phyloP scores from a whole-genome alignment of 2,888 invertebrate genomes.

The Cancer borealis region DNA sequence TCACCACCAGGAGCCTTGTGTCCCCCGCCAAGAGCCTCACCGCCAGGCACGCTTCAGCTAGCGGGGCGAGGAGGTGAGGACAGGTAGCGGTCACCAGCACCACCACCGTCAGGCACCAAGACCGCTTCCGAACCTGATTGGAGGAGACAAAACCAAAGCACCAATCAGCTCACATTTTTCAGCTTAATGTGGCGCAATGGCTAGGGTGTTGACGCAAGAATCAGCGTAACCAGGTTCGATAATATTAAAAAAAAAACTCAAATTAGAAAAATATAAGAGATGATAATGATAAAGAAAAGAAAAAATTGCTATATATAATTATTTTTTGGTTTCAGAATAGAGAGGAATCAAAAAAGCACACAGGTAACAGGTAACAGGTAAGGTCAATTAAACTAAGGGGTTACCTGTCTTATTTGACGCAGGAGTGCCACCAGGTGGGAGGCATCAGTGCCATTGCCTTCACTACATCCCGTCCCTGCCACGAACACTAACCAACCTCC shows the following conservation, averaged over 20 bases:
- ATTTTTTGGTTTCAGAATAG: background rate
- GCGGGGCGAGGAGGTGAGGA: background rate
- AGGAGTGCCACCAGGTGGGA: background rate
- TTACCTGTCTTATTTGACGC: background rate
- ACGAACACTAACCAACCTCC: background rate
- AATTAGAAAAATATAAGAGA: no score
- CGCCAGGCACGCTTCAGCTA: background rate
- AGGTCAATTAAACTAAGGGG: background rate
- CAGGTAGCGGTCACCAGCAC: background rate
- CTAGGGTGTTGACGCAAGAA: background rate
- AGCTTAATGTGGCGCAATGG: background rate
- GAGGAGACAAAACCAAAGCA: background rate
- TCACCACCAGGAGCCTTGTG: background rate
- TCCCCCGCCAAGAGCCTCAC: background rate
- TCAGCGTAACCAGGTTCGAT: no score
- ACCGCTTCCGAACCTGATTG: background rate
- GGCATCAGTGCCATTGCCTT: background rate
- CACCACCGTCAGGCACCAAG: conserved; percentile 34
- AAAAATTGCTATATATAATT: background rate
- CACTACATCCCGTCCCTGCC: background rate
- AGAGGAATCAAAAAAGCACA: background rate
- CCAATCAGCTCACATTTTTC: no score
- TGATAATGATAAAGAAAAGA: background rate
- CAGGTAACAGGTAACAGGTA: background rate
- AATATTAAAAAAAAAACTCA: background rate